Conservation (phyloP, 2,113 vertebrate genomes). For the Actenoides hombroni region DNA sequence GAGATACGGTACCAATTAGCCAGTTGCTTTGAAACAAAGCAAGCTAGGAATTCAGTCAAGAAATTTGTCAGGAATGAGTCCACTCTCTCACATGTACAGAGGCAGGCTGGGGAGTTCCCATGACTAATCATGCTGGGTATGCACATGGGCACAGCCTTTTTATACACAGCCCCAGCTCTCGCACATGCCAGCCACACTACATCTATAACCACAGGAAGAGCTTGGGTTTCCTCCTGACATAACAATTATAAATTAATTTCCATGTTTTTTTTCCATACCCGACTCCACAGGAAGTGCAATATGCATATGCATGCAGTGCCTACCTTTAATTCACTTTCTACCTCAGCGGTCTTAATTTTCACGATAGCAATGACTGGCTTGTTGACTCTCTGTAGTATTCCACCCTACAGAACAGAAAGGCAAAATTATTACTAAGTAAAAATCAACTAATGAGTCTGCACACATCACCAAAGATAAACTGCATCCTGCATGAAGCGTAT, state of each 20-base stretch:
- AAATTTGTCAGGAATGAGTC: background rate
- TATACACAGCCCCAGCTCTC: background rate
- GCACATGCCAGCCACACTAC: background rate
- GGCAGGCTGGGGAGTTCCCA: background rate
- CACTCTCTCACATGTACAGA: background rate
- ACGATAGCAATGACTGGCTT: fast-evolving
- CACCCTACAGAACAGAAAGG: background rate
- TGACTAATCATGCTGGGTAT: background rate
- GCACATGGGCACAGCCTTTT: background rate
- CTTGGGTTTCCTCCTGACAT: background rate
- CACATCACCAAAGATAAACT: background rate
- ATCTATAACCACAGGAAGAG: background rate
- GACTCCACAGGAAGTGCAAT: background rate
- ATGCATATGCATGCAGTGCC: background rate
- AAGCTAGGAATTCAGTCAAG: background rate
- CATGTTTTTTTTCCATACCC: background rate
- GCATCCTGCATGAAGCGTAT: fast-evolving
- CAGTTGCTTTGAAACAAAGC: background rate
- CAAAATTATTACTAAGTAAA: background rate
- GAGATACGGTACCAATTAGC: background rate
- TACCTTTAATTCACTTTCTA: background rate
- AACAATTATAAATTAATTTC: background rate
- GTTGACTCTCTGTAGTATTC: background rate
- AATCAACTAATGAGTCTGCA: background rate
- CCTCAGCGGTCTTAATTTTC: background rate